phyloP scores from a whole-genome alignment of 1,140 invertebrate genomes.

The Pseudomyrmex pallidus region DNA sequence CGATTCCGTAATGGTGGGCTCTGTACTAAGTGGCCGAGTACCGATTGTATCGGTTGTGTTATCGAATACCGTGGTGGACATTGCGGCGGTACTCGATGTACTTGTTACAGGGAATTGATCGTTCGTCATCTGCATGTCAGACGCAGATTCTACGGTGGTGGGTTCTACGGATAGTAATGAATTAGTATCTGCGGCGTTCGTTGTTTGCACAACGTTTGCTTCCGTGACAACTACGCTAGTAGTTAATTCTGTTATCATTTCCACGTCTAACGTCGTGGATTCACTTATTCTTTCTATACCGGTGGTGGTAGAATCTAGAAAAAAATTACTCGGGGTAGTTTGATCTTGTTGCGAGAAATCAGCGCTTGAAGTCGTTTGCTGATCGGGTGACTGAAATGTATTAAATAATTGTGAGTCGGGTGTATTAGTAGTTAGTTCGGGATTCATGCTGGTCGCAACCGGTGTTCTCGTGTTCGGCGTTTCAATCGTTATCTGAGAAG shows the following conservation, averaged over 20 bases:
- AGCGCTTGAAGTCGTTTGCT: background rate
- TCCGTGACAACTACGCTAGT: constrained; percentile 15
- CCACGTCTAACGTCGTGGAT: background rate
- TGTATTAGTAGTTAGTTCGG: constrained; percentile 58
- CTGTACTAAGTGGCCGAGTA: constrained; percentile 12
- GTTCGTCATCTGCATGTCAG: constrained; percentile 55
- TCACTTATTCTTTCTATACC: background rate
- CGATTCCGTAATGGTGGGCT: background rate
- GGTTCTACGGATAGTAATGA: constrained; percentile 35
- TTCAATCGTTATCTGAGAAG: constrained; percentile 30
- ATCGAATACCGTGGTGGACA: background rate
- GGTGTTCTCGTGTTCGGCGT: constrained; percentile 47
- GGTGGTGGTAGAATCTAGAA: background rate
- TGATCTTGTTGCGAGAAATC: background rate
- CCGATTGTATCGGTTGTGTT: constrained; percentile 21
- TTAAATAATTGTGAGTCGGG: constrained; percentile 17
- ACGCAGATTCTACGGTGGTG: constrained; percentile 33
- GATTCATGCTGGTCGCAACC: constrained; percentile 54
- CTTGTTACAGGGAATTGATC: constrained; percentile 50
- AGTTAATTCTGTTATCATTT: constrained; percentile 35
- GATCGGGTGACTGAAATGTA: background rate
- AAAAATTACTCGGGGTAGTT: background rate
- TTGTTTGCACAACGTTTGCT: background rate
- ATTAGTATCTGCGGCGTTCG: constrained; percentile 1
- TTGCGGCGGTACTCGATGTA: constrained; percentile 24